A percentile compares a stretch with the other conserved stretches of the same genome.
Evolutionary conservation across 2,888 invertebrate genomes (phyloP).

Genomic region (Polietes domitor): DNA sequence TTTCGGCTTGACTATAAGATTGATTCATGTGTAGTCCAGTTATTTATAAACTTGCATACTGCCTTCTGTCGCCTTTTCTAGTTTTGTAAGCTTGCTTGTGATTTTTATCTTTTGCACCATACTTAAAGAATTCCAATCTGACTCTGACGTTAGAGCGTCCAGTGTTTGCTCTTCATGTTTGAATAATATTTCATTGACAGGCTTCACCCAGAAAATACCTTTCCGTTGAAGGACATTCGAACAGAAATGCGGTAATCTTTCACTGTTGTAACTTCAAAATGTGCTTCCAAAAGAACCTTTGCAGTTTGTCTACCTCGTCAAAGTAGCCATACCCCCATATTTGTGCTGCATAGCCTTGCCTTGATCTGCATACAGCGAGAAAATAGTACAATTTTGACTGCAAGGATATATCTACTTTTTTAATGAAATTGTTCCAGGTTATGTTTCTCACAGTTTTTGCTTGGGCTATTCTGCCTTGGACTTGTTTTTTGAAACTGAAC

Average conservation of each 20-base stretch:
- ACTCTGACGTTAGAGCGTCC: background rate
- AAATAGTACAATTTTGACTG: background rate
- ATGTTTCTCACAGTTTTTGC: too few species aligned
- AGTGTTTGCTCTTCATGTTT: background rate
- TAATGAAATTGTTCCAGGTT: too few species aligned
- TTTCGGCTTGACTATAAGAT: too few species aligned
- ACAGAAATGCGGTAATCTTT: background rate
- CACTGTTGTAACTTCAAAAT: background rate
- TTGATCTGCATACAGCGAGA: background rate
- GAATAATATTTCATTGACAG: background rate
- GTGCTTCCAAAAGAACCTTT: background rate
- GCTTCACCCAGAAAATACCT: background rate
- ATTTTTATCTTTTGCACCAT: background rate
- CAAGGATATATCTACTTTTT: background rate
- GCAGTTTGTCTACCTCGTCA: too few species aligned
- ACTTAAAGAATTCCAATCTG: background rate
- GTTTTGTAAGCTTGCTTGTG: too few species aligned
- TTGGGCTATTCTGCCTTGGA: too few species aligned
- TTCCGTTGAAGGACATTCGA: background rate
- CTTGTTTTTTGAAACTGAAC: too few species aligned
- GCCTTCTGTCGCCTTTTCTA: background rate
- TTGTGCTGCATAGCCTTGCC: background rate
- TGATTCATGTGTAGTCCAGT: background rate
- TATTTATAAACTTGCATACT: background rate
- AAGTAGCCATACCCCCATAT: background rate